Evolutionary conservation across 1,140 invertebrate species (phyloP).

Genomic region (Lordiphosa collinella): DNA sequence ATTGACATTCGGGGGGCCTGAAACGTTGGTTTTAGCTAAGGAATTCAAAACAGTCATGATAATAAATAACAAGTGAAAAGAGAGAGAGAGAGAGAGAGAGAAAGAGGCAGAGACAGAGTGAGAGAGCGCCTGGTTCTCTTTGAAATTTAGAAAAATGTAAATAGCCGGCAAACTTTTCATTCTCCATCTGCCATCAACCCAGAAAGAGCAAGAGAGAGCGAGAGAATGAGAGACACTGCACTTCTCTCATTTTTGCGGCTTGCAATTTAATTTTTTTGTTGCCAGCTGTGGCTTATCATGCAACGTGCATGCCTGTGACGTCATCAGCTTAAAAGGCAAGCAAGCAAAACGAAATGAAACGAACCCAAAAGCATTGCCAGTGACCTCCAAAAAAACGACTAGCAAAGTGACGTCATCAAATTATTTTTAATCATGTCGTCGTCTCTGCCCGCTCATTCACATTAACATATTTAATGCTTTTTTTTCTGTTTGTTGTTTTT

Average conservation of each 20-base stretch:
- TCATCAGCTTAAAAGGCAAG: too few relatives aligned
- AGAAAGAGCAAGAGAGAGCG: too few relatives aligned
- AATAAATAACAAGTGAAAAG: constrained; percentile 34
- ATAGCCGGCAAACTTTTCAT: too few relatives aligned
- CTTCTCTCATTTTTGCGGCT: too few relatives aligned
- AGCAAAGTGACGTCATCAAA: constrained; percentile 51
- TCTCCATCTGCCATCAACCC: too few relatives aligned
- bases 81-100: neutral
- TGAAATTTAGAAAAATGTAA: too few relatives aligned
- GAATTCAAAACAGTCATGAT: constrained; percentile 20
- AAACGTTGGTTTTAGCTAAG: neutral
- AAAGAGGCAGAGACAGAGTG: neutral
- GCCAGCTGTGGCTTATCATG: too few relatives aligned
- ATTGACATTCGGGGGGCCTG: constrained; percentile 32
- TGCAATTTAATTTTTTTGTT: too few relatives aligned
- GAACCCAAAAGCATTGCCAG: constrained; percentile 5
- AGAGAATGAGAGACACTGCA: too few relatives aligned
- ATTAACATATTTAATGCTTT: constrained; percentile 7
- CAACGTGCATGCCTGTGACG: too few relatives aligned
- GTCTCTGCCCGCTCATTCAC: neutral
- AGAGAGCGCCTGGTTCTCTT: neutral
- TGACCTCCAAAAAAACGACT: constrained; percentile 35
- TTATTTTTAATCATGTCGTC: constrained; percentile 61
- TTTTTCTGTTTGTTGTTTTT: constrained; percentile 2
- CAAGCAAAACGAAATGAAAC: too few relatives aligned